Base-by-base conservation (phyloP, 1,140 invertebrate genomes). In the Ectropis grisescens region DNA sequence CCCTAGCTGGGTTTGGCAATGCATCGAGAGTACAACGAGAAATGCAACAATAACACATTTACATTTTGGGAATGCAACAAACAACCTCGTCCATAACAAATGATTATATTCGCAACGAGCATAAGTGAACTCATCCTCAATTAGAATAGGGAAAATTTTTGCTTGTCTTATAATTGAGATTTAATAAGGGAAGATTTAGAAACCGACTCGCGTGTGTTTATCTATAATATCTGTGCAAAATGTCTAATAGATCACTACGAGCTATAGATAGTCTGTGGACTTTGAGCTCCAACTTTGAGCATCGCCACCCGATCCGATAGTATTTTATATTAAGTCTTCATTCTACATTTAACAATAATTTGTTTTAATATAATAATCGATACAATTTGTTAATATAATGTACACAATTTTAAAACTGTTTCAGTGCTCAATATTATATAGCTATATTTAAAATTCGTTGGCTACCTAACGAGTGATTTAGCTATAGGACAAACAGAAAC, bases 161-260 rank as follows among this genome's bases (percentile, higher is more conserved):
- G n/a, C n/a, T n/a, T n/a, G n/a, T n/a, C n/a, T n/a, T n/a, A n/a
- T n/a, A n/a, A n/a, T n/a, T n/a, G n/a, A n/a, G n/a, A n/a, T n/a
- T n/a, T n/a, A n/a, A n/a, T n/a, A n/a, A 19, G 16, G 16, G 16
- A 19, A 19, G 16, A 4, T 4, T 8, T 19, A 19, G 48, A 41
- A 36, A 47, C 40, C 47, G 41, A 44, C 42, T 47, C 62, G 50
- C 51, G 58, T 54, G 58, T 54, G 41, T 4, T 52, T 48, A 45
- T 54, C 55, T 66, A 60, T 53, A 64, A 60, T 69, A 72, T 66
- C 62, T 52, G 74, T 79, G 74, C 74, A 79, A 75, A 79, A 79
- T 71, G 41, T 72, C 71, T 80, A 80, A 70, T 61, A 69, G 66
- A 44, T 34, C 53, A n/a, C 68, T 74, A 75, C 66, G 47, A 46